Evolutionary conservation across 2,113 vertebrate species (phyloP).

Genomic region (Passer montanus): DNA sequence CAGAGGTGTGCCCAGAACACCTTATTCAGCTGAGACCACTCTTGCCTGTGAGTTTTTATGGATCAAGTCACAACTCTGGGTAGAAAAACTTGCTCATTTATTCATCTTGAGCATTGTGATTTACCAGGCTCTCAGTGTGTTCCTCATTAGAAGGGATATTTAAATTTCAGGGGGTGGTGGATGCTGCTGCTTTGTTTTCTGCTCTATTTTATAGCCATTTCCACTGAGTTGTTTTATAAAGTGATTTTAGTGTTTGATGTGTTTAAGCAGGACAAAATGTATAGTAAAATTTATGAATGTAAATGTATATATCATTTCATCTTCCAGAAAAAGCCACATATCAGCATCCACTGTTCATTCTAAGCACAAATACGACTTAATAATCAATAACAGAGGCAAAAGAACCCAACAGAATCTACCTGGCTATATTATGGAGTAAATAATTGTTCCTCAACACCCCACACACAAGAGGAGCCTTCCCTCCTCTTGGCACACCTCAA

Average conservation of each 20-base stretch:
- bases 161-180: not conserved
- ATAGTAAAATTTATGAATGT: not conserved
- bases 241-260: not conserved
- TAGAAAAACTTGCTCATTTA: not conserved
- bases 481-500: not conserved
- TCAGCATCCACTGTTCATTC: not conserved
- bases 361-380: not conserved
- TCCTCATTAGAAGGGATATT: slow-evolving; percentile 9
- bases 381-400: not conserved
- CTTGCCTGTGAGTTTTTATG: not conserved
- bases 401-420: not conserved
- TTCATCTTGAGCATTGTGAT: not conserved
- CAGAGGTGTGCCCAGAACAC: not conserved
- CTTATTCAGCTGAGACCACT: not conserved
- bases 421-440: not conserved
- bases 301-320: not conserved
- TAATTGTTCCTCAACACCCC: not conserved
- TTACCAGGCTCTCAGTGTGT: not conserved
- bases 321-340: not conserved
- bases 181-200: not conserved
- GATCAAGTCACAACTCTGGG: not conserved
- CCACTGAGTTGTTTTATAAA: not conserved
- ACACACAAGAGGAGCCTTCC: not conserved
- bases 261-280: not conserved
- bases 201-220: not conserved